Evolutionary conservation across 2,888 invertebrate species (phyloP), one percentile per base, ranked within the genome.

Genomic region (Euspilapteryx auroguttella): DNA sequence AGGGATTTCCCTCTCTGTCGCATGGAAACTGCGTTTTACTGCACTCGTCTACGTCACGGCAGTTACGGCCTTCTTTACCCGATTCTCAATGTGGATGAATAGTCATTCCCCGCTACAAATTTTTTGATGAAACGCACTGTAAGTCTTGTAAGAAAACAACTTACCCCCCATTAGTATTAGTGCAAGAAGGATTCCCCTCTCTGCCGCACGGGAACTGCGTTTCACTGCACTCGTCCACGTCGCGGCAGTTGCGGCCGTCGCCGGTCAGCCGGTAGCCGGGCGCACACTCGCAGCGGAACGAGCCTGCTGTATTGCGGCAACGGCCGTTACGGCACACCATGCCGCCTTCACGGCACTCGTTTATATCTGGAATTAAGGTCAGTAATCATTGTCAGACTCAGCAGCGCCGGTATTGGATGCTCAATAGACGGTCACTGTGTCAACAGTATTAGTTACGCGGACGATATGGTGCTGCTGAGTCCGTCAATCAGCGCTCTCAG

Each of bases 311-410:
- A 61, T 92, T 92, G 39, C 85, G 80, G 47, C 92, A 92, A 28
- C 88, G 78, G 1, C 91, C 90, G 49, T 93, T 92, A 40, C 91
- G 82, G 51, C 94, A 94, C 31, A 91, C 81, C 61, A 87, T 87
- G 26, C 89, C 87, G 76, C 87, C 87, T 49, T 86, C 84, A 40
- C 87, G 82, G 43, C 92, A 92, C 59, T 92, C 92, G 59, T 92
- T 89, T 32, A 90, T 79, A 53, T 88, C 87, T 83, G 36, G n/a
- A 17, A 17, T n/a, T n/a, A n/a, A n/a, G n/a, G n/a, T n/a, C n/a
- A n/a, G n/a, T n/a, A n/a, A n/a, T n/a, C n/a, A n/a, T n/a, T n/a
- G n/a, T n/a, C n/a, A n/a, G n/a, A n/a, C n/a, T n/a, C n/a, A n/a
- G n/a, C n/a, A n/a, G n/a, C n/a, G n/a, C n/a, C n/a, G n/a, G n/a